Evolutionary conservation across 1,140 invertebrate species (phyloP), one percentile per base, ranked within the genome.

Genomic region (Paracyclopina nana): DNA sequence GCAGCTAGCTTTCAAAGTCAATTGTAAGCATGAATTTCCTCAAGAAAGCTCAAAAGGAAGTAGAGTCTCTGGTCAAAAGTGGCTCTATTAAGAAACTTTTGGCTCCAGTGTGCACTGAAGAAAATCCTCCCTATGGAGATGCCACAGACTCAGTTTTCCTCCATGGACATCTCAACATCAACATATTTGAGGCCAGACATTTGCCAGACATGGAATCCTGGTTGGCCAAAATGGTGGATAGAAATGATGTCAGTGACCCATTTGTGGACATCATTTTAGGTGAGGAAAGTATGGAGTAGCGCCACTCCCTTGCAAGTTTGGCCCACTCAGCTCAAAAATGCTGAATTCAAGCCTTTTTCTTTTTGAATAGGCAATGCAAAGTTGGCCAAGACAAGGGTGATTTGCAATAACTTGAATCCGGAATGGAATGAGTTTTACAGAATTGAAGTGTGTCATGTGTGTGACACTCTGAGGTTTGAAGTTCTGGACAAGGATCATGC

Each of bases 401-500:
- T 48, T n/a, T 16, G 29, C n/a, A 48, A 48, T 20, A 16, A 48
- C 16, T n/a, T 48, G 2, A 48, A 48, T 48, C 46, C 46, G 14
- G 4, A 3, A 14, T 48, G 46, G 46, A 29, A 26, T 48, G 46
- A 48, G 16, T n/a, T 16, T 29, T 48, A 26, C 28, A 25, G 27
- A 25, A 29, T 48, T n/a, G 46, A 48, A 16, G 46, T 48, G 22
- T 48, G 46, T 16, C 46, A 48, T 28, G 18, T 26, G 24, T n/a
- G 11, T n/a, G 27, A 48, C 16, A 20, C 11, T 12, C 27, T 48
- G n/a, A 29, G 25, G 14, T 48, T 48, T 29, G 46, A 48, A 16
- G 28, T 48, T n/a, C 24, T 22, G 14, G 46, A 48, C n/a, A 48
- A 48, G 28, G 46, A 48, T 48, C 46, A 48, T 29, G 46, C 46